Conservation (phyloP, 1,140 invertebrate species). For the Protaetia brevitarsis region DNA sequence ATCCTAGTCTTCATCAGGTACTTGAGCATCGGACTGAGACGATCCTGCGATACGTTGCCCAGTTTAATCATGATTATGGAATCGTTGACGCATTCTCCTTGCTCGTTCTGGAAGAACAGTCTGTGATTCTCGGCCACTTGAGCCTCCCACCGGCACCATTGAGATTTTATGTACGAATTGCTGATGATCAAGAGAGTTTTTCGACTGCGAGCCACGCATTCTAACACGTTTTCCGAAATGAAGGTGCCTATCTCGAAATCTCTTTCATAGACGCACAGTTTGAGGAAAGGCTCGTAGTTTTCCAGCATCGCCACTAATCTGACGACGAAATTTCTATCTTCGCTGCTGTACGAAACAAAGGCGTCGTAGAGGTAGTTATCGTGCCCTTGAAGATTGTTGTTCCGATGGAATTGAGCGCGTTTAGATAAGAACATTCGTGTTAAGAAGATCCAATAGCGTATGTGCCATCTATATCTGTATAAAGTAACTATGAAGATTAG, state of each 20-base stretch:
- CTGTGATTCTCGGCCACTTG: slow-evolving; percentile 58
- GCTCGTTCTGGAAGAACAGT: slow-evolving; percentile 49
- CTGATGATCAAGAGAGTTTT: slow-evolving; percentile 63
- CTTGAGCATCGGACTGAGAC: slow-evolving; percentile 56
- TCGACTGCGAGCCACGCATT: slow-evolving; percentile 57
- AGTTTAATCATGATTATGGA: slow-evolving; percentile 60
- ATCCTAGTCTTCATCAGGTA: slow-evolving; percentile 62
- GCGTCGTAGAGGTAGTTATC: slow-evolving; percentile 59
- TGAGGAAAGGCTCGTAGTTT: slow-evolving; percentile 53
- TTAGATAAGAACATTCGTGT: slow-evolving; percentile 28
- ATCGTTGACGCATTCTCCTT: slow-evolving; percentile 51
- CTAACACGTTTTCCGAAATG: slow-evolving; percentile 60
- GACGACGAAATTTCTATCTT: slow-evolving; percentile 60
- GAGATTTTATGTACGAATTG: slow-evolving; percentile 60
- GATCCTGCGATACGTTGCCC: slow-evolving; percentile 53
- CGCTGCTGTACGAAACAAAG: slow-evolving; percentile 64
- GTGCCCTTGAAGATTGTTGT: slow-evolving; percentile 27
- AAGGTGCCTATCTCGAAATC: slow-evolving; percentile 63
- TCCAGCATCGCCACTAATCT: slow-evolving; percentile 58
- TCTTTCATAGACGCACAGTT: slow-evolving; percentile 63
- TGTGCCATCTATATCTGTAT: slow-evolving; percentile 45
- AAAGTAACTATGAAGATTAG: neutral
- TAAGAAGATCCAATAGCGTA: slow-evolving; percentile 57
- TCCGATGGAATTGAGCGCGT: slow-evolving; percentile 29
- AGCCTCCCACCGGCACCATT: slow-evolving; percentile 67